These are phyloP conservation scores for Halocaridina rubra DNA, from an alignment of 2,888 invertebrate genomes.

Conservation along the genomic window DNA sequence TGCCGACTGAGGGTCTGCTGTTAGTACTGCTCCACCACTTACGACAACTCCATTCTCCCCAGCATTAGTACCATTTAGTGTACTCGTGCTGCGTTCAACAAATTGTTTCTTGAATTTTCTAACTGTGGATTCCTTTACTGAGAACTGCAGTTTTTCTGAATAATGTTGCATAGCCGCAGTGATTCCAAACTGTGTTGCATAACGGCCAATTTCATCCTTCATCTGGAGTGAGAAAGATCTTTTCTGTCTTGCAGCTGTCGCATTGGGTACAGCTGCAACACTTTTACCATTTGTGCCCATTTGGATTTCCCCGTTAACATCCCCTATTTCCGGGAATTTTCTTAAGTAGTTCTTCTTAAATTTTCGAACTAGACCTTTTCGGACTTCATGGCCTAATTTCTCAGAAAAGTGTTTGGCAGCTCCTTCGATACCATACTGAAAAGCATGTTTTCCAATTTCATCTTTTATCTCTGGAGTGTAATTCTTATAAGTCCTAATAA, in stretches of 20 bases:
- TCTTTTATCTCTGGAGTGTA: conserved; percentile 65
- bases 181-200: conserved; percentile 64
- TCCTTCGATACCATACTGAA: conserved; percentile 64
- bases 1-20: conserved; percentile 43
- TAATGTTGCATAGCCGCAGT: conserved; percentile 65
- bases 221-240: conserved; percentile 58
- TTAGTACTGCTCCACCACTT: conserved; percentile 26
- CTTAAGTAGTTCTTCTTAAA: conserved; percentile 65
- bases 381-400: conserved; percentile 64
- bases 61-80: conserved; percentile 2
- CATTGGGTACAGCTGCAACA: neutral
- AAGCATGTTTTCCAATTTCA: conserved; percentile 66
- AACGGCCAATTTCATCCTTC: conserved; percentile 65
- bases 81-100: conserved; percentile 55
- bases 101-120: conserved; percentile 65
- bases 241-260: conserved; percentile 46
- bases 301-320: conserved; percentile 39
- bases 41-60: conserved; percentile 19
- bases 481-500: conserved; percentile 65
- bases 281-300: conserved; percentile 28
- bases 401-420: conserved; percentile 65
- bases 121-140: conserved; percentile 65
- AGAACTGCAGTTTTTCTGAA: conserved; percentile 64
- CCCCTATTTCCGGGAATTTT: conserved; percentile 59
- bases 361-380: conserved; percentile 65